A percentile compares a stretch with the other conserved stretches of the same genome.
Conservation (phyloP, 64 coral and sea anemone genomes). For the Catalaphyllia jardinei region DNA sequence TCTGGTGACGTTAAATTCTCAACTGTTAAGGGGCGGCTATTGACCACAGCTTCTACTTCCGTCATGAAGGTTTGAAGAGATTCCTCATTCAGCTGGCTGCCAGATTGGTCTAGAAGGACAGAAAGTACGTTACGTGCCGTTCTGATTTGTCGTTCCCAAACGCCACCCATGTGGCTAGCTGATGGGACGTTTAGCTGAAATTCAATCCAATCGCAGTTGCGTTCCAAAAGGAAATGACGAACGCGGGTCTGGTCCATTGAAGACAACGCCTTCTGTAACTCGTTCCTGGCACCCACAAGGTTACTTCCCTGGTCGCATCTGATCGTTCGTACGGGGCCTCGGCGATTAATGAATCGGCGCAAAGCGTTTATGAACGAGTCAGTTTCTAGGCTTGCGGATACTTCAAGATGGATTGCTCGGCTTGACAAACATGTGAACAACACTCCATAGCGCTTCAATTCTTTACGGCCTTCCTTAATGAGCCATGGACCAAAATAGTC, state of each 20-base stretch:
- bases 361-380: constrained; percentile 12
- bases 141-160: constrained; percentile 17
- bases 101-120: neutral
- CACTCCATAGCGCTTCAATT: constrained; percentile 3
- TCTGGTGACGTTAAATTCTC: no score
- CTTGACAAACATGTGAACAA: neutral
- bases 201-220: constrained; percentile 22
- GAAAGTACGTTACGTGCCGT: constrained; percentile 2
- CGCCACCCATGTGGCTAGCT: constrained; percentile 24
- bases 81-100: constrained; percentile 1
- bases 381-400: neutral
- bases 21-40: constrained; percentile 3
- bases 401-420: neutral
- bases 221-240: neutral
- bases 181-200: constrained; percentile 2
- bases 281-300: neutral
- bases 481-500: neutral
- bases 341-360: neutral
- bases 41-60: neutral
- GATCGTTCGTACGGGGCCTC: neutral
- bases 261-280: neutral
- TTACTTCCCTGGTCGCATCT: neutral
- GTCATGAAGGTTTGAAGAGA: constrained; percentile 16
- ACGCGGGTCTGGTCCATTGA: neutral
- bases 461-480: constrained; percentile 22